phyloP scores from a whole-genome alignment of 2,797 vertebrate genomes.

The Psittacula derbiana region DNA sequence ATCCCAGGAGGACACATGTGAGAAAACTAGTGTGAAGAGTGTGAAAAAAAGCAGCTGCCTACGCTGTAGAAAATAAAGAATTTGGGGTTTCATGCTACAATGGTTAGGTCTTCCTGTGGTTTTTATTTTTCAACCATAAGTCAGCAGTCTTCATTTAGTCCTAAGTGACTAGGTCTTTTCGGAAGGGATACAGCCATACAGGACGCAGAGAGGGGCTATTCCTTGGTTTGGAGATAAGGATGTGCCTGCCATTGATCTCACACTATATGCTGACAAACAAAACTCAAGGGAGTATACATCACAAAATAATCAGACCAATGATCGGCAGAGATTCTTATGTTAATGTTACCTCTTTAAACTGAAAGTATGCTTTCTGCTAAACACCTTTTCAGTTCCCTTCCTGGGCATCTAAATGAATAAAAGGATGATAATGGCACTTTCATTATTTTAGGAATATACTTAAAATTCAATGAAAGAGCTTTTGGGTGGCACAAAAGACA shows the following conservation, averaged over 20 bases:
- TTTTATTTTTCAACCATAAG: not conserved
- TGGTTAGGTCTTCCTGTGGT: not conserved
- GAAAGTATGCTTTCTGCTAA: constrained; percentile 52
- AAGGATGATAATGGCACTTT: constrained; percentile 49
- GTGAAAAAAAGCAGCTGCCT: not conserved
- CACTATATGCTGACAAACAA: not conserved
- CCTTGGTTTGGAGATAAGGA: not conserved
- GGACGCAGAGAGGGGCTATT: not conserved
- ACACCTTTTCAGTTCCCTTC: constrained; percentile 53
- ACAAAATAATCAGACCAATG: constrained; percentile 31
- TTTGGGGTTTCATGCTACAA: not conserved
- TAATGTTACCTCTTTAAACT: constrained; percentile 22
- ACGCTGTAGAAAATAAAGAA: not conserved
- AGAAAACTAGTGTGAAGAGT: not conserved
- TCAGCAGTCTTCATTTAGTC: not conserved
- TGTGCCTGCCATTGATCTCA: not conserved
- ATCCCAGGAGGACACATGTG: not conserved
- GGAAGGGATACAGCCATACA: not conserved
- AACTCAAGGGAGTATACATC: not conserved
- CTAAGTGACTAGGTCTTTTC: not conserved
- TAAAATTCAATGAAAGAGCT: constrained; percentile 55
- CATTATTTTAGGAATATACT: constrained; percentile 66
- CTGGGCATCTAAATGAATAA: constrained; percentile 54
- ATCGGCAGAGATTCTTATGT: constrained; percentile 40
- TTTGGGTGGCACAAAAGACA: constrained; percentile 29